These are phyloP conservation scores for Microplitis demolitor DNA, from an alignment of 1,140 invertebrate species.

Conservation along the genomic window DNA sequence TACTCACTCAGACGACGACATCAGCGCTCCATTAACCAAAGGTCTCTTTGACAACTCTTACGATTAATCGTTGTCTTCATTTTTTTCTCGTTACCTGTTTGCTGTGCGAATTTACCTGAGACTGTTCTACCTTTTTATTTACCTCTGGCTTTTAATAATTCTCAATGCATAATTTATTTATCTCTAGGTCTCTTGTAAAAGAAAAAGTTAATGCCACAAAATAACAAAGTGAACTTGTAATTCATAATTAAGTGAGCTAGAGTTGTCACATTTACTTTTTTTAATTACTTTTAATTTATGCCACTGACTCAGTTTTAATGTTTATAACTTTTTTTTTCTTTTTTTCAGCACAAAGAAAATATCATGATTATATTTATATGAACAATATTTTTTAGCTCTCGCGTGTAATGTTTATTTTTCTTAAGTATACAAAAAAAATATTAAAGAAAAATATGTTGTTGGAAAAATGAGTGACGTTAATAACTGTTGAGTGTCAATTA, in stretches of 20 bases:
- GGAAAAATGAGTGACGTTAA: background rate
- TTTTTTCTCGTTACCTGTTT: background rate
- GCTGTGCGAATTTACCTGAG: background rate
- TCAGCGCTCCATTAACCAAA: constrained; percentile 1
- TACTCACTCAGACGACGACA: constrained; percentile 3
- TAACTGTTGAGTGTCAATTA: background rate
- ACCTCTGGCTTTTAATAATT: too few relatives aligned
- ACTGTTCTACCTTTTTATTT: too few relatives aligned
- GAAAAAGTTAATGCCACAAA: too few relatives aligned
- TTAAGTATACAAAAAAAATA: background rate
- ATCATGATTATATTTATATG: background rate
- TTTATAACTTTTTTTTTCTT: too few relatives aligned
- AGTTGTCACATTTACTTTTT: too few relatives aligned
- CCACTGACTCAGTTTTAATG: too few relatives aligned
- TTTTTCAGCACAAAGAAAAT: too few relatives aligned
- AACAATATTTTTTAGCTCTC: background rate
- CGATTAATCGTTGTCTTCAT: constrained; percentile 9
- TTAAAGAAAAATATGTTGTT: background rate
- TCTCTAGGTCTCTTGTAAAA: too few relatives aligned
- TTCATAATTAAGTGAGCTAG: too few relatives aligned
- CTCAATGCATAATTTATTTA: too few relatives aligned
- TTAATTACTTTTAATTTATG: too few relatives aligned
- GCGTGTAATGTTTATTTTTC: background rate
- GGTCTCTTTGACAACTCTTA: constrained; percentile 23
- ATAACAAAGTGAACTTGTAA: too few relatives aligned